phyloP scores from a whole-genome alignment of 2,888 invertebrate genomes.

The Parnassius apollo region DNA sequence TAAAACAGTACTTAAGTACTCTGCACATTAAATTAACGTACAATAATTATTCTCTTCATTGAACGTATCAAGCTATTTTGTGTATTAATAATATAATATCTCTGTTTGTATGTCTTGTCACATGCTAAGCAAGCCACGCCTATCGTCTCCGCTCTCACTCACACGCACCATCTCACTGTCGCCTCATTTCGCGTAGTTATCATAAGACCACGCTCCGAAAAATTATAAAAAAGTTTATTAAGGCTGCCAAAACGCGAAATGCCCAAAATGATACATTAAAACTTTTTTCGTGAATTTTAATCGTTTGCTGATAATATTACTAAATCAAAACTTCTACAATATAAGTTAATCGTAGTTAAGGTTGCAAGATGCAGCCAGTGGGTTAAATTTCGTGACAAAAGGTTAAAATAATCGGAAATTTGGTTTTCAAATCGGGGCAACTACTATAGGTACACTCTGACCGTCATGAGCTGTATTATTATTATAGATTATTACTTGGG shows the following conservation, averaged over 20 bases:
- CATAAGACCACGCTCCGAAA: slow-evolving; percentile 42
- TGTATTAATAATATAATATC: slow-evolving; percentile 18
- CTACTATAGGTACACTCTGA: too few species aligned
- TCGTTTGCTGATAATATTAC: too few species aligned
- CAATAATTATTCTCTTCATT: neutral
- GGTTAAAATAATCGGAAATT: too few species aligned
- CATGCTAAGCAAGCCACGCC: slow-evolving; percentile 70
- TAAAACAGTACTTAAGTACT: neutral
- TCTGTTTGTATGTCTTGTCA: slow-evolving; percentile 55
- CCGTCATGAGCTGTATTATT: too few species aligned
- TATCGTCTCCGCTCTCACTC: slow-evolving; percentile 78
- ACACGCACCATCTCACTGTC: slow-evolving; percentile 77
- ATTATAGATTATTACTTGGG: too few species aligned
- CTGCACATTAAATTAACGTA: too few species aligned
- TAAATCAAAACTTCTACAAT: too few species aligned
- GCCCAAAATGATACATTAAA: neutral
- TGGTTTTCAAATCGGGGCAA: too few species aligned
- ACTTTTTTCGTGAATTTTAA: too few species aligned
- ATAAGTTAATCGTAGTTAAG: too few species aligned
- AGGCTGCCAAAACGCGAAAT: slow-evolving; percentile 30
- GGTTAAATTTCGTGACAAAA: too few species aligned
- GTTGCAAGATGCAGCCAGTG: too few species aligned
- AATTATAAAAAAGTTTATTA: slow-evolving; percentile 12
- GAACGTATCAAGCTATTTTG: neutral
- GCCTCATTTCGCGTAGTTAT: slow-evolving; percentile 68